A percentile compares a stretch with the other conserved stretches of the same genome.
phyloP scores from a whole-genome alignment of 2,888 invertebrate species.

The Apamea sordens region DNA sequence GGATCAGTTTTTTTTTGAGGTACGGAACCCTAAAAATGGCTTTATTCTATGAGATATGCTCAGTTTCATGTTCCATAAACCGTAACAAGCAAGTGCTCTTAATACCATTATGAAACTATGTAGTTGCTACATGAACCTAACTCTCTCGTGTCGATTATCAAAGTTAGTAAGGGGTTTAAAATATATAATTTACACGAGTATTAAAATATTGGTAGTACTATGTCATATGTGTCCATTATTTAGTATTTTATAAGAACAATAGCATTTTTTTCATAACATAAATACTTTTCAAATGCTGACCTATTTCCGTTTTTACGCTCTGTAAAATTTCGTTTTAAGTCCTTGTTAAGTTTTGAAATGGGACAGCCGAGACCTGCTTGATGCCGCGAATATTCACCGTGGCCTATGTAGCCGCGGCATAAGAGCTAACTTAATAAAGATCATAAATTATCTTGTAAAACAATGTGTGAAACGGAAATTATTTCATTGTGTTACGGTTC shows the following conservation, averaged over 20 bases:
- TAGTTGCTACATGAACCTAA: background rate
- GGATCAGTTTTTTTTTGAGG: too few species aligned
- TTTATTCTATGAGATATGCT: too few species aligned
- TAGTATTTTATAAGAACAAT: too few species aligned
- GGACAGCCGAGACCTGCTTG: background rate
- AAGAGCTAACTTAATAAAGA: background rate
- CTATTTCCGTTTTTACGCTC: too few species aligned
- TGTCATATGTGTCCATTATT: too few species aligned
- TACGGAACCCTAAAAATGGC: too few species aligned
- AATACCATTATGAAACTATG: slow-evolving; percentile 3
- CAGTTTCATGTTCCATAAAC: background rate
- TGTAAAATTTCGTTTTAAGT: background rate
- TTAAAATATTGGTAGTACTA: too few species aligned
- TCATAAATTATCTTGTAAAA: background rate
- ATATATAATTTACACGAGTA: background rate
- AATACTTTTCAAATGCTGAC: too few species aligned
- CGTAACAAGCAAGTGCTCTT: slow-evolving; percentile 13
- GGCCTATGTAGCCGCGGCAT: background rate
- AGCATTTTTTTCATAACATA: too few species aligned
- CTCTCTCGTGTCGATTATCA: slow-evolving; percentile 2
- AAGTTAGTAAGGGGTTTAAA: slow-evolving; percentile 14
- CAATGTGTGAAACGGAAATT: slow-evolving; percentile 29
- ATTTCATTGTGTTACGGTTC: slow-evolving; percentile 26
- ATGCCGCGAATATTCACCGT: background rate
- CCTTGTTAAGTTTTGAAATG: background rate